Percentiles rank a stretch among this genome's conserved stretches.
These are phyloP conservation scores for Dicroscelio sp. DNA, from an alignment of 2,888 invertebrate species.

Conservation along the genomic window DNA sequence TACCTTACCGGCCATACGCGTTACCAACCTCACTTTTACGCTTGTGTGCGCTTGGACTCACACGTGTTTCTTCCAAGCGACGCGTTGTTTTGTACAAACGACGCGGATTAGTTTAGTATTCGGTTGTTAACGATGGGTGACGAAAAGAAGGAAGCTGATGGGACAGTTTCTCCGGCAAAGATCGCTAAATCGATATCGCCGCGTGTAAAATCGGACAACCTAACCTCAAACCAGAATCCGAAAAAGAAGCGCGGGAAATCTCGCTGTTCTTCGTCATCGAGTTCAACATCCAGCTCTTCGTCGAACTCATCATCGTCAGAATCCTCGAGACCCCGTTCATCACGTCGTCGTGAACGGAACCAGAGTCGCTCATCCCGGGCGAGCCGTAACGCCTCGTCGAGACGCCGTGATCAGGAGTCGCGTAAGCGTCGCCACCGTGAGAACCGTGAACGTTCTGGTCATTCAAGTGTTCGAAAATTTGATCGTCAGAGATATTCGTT, in stretches of 20 bases:
- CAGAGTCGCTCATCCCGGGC: neutral
- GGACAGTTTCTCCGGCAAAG: neutral
- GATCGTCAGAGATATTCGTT: neutral
- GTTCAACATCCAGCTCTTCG: neutral
- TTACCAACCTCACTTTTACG: neutral
- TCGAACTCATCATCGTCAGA: neutral
- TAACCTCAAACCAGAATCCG: neutral
- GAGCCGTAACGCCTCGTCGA: neutral
- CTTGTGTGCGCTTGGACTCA: neutral
- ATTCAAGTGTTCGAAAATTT: neutral
- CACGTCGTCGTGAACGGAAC: neutral
- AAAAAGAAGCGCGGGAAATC: neutral
- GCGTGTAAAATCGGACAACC: neutral
- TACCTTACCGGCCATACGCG: neutral
- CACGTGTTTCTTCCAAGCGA: neutral
- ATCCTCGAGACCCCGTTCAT: no score
- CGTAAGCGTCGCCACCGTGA: neutral
- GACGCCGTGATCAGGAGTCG: neutral
- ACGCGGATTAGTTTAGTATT: neutral
- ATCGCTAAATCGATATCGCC: neutral
- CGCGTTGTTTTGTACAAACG: neutral
- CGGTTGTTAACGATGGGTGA: neutral
- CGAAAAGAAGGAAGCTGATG: neutral
- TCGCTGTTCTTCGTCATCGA: neutral
- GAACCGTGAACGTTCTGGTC: no score